Evolutionary conservation across 2,888 invertebrate species (phyloP), one percentile per base, ranked within the genome.

Genomic region (Leptinotarsa rubiginosa): DNA sequence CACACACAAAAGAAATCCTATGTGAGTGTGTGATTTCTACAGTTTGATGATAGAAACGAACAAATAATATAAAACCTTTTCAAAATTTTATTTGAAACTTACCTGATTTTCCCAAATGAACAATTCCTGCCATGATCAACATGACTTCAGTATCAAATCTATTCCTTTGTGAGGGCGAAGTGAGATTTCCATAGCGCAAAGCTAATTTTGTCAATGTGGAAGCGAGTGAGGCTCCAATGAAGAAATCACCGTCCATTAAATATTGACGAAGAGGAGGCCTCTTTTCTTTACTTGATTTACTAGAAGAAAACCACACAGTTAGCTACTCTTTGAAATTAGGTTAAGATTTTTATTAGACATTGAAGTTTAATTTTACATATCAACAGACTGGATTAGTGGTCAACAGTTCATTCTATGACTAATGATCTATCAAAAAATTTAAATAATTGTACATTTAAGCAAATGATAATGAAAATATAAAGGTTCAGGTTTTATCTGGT

Each of bases 221-320:
- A 62, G 97, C 95, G 22, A 99, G 89, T 59, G 97, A 93, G 16
- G 98, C 97, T 2, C 95, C 97, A 76, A 98, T 95, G 89, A 98
- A 99, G 88, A 97, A 97, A 85, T 99, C 97, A 2, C 98, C 98
- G 80, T 95, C 94, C 90, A 97, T 93, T 84, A 99, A 91, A 85
- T 97, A 97, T 81, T 94, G 93, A 52, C 97, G 92, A 73, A 98
- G 88, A 10, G 95, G 93, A 18, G 96, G 96, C 69, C 95, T 89
- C 80, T 92, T 91, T 83, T 93, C 93, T 81, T 93, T 92, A 81
- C 91, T 92, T 7, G 89, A 88, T 84, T 89, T 87, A 54, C 90
- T 90, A 74, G 74, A 74, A 71, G 52, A 22, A 18, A 49, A 15
- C 16, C 20, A 70, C 5, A 65, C 52, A 47, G 56, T 50, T 47